Evolutionary conservation across 2,113 vertebrate genomes (phyloP), one percentile per base, ranked within the genome.

Genomic region (Gymnorhina tibicen): DNA sequence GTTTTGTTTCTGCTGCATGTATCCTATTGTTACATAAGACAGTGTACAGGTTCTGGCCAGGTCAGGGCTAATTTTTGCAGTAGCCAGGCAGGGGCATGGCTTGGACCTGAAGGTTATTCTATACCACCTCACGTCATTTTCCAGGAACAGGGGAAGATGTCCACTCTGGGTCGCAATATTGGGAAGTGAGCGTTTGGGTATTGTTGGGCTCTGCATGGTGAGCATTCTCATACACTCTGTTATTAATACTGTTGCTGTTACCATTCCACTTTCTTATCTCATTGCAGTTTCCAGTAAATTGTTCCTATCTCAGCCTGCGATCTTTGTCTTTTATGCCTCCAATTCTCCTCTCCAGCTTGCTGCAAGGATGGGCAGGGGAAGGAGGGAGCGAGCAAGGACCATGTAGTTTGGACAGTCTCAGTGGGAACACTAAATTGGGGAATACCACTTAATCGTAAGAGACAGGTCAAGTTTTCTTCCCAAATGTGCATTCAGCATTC

Each of bases 101-200:
- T 64, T 68, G 24, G 20, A 55, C n/a, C 73, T 60, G 23, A 52
- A 68, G 13, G 30, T 30, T 67, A 39, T 46, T 24, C 53, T 52
- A 21, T 16, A 60, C 16, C 13, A 44, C n/a, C 21, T 81, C n/a
- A n/a, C 30, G 15, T 55, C 11, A 41, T 62, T 68, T 76, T 62
- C 63, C 41, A 76, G 47, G 11, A 58, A 37, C 3, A 2, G 11
- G 13, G 21, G 32, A 89, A 74, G 53, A 22, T 18, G 11, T 19
- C 46, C 33, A 18, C 32, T 44, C 18, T 26, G 6, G 9, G 27
- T 37, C 0, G 0, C 17, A 9, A 4, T n/a, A n/a, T 1, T 30
- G 11, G 39, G n/a, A 52, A 67, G 27, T 0, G 7, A 67, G 26
- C 2, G 5, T 30, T 41, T n/a, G 41, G 20, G 7, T 68, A 62